Evolutionary conservation across 2,113 vertebrate species (phyloP).

Genomic region (Aegypius monachus): DNA sequence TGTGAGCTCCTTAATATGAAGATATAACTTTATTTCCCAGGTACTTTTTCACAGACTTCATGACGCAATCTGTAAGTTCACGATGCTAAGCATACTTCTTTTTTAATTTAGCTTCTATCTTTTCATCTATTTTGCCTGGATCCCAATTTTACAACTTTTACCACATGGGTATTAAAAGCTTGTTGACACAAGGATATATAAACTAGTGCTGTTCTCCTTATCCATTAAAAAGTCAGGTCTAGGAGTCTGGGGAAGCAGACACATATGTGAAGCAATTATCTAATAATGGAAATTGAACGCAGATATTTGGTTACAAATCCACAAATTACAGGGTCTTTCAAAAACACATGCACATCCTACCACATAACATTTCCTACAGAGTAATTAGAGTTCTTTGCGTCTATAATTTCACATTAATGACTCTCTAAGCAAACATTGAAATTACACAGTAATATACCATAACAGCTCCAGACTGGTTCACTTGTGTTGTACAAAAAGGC

Average conservation of each 20-base stretch:
- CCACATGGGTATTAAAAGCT: not conserved
- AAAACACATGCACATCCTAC: not conserved
- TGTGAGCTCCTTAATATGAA: not conserved
- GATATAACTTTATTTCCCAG: not conserved
- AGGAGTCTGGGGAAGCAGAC: not conserved
- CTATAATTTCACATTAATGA: not conserved
- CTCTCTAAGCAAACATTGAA: slow-evolving; percentile 3
- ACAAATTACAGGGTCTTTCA: slow-evolving; percentile 15
- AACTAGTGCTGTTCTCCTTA: not conserved
- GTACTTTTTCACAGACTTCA: not conserved
- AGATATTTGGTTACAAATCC: slow-evolving; percentile 49
- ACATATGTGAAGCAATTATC: not conserved
- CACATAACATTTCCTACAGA: slow-evolving; percentile 30
- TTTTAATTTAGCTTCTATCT: not conserved
- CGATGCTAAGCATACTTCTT: rapidly evolving
- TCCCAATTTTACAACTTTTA: not conserved
- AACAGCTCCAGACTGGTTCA: not conserved
- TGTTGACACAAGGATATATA: not conserved
- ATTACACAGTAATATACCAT: not conserved
- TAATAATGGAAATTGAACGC: slow-evolving; percentile 21
- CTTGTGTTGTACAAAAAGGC: not conserved
- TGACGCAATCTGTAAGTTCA: rapidly evolving
- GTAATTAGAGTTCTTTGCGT: slow-evolving; percentile 2
- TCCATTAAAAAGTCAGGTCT: not conserved
- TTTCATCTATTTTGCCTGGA: not conserved